phyloP scores from a whole-genome alignment of 2,888 invertebrate genomes.

The Ischnus inquisitorius region DNA sequence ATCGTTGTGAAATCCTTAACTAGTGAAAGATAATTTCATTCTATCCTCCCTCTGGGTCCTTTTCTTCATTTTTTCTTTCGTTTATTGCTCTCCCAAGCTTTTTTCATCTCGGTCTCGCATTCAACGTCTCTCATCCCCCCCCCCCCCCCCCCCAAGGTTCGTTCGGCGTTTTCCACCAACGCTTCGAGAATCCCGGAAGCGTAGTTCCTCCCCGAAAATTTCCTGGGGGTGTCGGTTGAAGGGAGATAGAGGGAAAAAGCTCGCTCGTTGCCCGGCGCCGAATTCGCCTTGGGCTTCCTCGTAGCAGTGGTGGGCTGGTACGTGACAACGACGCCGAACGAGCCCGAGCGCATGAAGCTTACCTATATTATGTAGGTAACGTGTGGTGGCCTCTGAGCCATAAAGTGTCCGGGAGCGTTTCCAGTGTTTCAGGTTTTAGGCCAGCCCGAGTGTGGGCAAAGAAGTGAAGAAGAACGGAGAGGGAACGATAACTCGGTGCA shows the following conservation, averaged over 20 bases:
- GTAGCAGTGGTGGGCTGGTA: constrained; percentile 57
- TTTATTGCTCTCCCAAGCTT: constrained; percentile 14
- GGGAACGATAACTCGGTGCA: constrained; percentile 1
- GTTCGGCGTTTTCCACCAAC: constrained; percentile 31
- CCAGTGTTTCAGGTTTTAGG: constrained; percentile 77
- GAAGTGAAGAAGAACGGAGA: constrained; percentile 42
- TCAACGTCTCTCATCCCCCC: constrained; percentile 12
- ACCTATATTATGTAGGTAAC: constrained; percentile 70
- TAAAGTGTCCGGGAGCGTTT: constrained; percentile 75
- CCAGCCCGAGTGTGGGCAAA: constrained; percentile 59
- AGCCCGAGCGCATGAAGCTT: constrained; percentile 41
- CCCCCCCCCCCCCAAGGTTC: constrained; percentile 45
- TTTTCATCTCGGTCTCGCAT: constrained; percentile 9
- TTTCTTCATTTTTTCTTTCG: constrained; percentile 28
- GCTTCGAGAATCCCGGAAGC: constrained; percentile 70
- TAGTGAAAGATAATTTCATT: constrained; percentile 56
- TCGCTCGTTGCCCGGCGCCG: background rate
- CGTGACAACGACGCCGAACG: constrained; percentile 69
- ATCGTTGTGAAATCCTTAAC: constrained; percentile 35
- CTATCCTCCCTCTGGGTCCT: constrained; percentile 35
- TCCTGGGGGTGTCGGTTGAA: constrained; percentile 66
- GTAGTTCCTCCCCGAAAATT: constrained; percentile 69
- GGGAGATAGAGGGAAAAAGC: background rate
- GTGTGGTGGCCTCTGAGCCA: constrained; percentile 71
- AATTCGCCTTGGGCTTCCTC: constrained; percentile 45